A percentile compares a stretch with the other conserved stretches of the same genome.
Evolutionary conservation across 1,140 invertebrate genomes (phyloP).

Genomic region (Agrypnia vestita): DNA sequence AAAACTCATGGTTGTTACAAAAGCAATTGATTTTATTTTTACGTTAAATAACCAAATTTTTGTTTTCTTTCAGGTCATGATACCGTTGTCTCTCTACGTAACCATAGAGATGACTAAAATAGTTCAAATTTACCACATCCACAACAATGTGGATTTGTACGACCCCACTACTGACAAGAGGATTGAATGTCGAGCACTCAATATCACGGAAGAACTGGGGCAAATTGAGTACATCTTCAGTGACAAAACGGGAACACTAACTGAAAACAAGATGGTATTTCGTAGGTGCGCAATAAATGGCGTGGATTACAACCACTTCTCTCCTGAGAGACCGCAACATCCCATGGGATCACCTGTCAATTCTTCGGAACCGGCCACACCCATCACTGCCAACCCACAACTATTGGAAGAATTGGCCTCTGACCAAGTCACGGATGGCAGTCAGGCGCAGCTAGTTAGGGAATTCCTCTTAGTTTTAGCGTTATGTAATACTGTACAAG

Average conservation of each 20-base stretch:
- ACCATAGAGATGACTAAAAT: conserved; percentile 98
- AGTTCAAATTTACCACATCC: conserved; percentile 96
- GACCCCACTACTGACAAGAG: conserved; percentile 88
- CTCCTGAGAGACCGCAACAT: conserved; percentile 64
- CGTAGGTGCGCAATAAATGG: conserved; percentile 90
- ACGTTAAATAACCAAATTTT: neutral
- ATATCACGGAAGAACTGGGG: conserved; percentile 97
- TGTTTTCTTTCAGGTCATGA: conserved; percentile 85
- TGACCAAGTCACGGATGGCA: conserved; percentile 60
- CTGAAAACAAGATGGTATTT: conserved; percentile 98
- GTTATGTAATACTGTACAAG: conserved; percentile 97
- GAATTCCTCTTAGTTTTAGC: conserved; percentile 95
- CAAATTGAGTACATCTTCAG: conserved; percentile 98
- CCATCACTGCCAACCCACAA: conserved; percentile 78
- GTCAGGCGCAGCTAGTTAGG: conserved; percentile 75
- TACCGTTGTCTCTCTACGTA: conserved; percentile 96
- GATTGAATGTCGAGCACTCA: conserved; percentile 95
- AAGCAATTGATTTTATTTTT: no score
- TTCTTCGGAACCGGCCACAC: conserved; percentile 67
- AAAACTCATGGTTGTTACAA: no score
- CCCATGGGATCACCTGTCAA: conserved; percentile 62
- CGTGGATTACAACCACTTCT: conserved; percentile 89
- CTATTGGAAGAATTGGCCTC: conserved; percentile 78
- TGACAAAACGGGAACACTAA: conserved; percentile 97
- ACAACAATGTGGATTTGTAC: conserved; percentile 90